Conservation (phyloP, 2,888 invertebrate genomes). For the Escarpia spicata region DNA sequence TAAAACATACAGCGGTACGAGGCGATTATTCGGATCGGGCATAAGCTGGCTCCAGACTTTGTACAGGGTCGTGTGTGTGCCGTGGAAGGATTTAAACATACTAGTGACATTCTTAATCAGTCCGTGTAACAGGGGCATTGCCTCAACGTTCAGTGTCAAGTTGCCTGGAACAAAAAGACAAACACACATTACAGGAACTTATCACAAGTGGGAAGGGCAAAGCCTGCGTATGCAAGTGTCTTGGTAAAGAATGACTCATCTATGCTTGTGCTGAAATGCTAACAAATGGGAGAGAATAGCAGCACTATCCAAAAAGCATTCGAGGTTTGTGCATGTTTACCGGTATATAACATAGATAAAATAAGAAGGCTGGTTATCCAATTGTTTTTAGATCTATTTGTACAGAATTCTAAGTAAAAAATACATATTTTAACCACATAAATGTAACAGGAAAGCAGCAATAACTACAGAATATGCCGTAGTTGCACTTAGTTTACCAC, state of each 20-base stretch:
- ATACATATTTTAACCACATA: background rate
- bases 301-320: background rate
- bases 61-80: background rate
- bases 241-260: background rate
- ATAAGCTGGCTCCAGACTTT: background rate
- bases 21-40: background rate
- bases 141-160: conserved; percentile 38
- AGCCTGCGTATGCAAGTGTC: background rate
- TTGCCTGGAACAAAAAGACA: conserved; percentile 34
- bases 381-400: too few species aligned
- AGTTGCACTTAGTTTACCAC: background rate
- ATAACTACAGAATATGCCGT: background rate
- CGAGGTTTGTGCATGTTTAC: too few species aligned
- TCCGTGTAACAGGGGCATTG: conserved; percentile 39
- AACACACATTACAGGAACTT: background rate
- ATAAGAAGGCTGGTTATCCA: too few species aligned
- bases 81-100: conserved; percentile 9
- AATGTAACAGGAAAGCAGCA: background rate
- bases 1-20: background rate
- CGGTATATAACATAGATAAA: too few species aligned
- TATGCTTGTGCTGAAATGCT: background rate
- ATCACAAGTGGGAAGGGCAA: background rate
- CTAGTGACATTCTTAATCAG: conserved; percentile 36
- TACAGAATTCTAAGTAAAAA: too few species aligned
- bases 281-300: background rate